Evolutionary conservation across 2,797 vertebrate genomes (phyloP), one percentile per base, ranked within the genome.

Genomic region (Craterocephalus amniculus): DNA sequence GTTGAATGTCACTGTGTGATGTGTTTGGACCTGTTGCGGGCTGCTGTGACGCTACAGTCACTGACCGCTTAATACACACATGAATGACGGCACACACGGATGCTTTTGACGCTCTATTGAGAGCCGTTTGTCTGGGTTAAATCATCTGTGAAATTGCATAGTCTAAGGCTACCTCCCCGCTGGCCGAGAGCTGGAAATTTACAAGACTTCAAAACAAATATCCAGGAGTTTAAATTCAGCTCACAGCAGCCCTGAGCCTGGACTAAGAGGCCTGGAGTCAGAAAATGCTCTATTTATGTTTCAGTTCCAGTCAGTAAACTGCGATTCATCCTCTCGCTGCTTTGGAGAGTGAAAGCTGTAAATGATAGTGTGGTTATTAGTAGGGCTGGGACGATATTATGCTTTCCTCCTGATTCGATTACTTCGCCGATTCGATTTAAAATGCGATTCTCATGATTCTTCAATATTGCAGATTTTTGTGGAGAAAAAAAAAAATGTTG

Each of bases 71-170:
- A 29, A 38, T 24, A 20, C 24, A 52, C 1, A 4, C 57, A 20
- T 6, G 40, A 76, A 20, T 63, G 64, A 63, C 61, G 7, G 57
- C 38, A 32, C 45, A n/a, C 36, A 40, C 43, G 35, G 20, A 60
- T 20, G 57, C 40, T 70, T 63, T n/a, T 60, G 12, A 64, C 1
- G 22, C 35, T 29, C 16, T 38, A 10, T 63, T 77, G 58, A 63
- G 64, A 67, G 70, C 67, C 68, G 58, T 81, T 80, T 68, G 64
- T 81, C 64, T 45, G 70, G 12, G 68, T 79, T 66, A 67, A 78
- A 73, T 82, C 71, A 70, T 69, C 58, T 66, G 76, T 84, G 70
- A 87, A 81, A 84, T 76, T 70, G 48, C 68, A 51, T 32, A 68
- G 45, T 80, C 34, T 56, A 66, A 61, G 3, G 40, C 75, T 66